A percentile compares a stretch with the other conserved stretches of the same genome.
Evolutionary conservation across 2,113 vertebrate genomes (phyloP).

Genomic region (Melanerpes aurifrons): DNA sequence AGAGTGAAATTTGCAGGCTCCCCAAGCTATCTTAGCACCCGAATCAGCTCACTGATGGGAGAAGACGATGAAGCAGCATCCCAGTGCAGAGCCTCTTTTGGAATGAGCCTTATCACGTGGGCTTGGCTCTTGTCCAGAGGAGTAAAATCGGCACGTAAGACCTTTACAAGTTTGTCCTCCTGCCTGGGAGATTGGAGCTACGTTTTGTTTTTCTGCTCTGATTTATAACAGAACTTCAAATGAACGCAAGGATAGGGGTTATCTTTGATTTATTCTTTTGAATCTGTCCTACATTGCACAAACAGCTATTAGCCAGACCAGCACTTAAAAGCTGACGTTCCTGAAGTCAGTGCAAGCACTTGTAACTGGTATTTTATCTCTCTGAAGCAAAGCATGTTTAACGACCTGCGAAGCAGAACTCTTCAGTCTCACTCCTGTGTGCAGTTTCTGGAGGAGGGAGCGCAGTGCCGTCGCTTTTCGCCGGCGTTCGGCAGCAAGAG

Average conservation of each 20-base stretch:
- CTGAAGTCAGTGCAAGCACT: too few relatives aligned
- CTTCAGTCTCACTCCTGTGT: rapidly evolving
- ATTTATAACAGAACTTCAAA: background rate
- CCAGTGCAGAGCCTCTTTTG: rapidly evolving
- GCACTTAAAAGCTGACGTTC: background rate
- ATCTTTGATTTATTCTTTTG: background rate
- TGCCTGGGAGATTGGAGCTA: rapidly evolving
- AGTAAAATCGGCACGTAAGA: background rate
- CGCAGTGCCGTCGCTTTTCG: too few relatives aligned
- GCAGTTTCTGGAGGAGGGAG: rapidly evolving
- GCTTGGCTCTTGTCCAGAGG: too few relatives aligned
- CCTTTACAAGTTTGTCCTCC: rapidly evolving
- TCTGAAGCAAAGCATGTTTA: rapidly evolving
- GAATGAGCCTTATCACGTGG: rapidly evolving
- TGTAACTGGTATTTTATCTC: too few relatives aligned
- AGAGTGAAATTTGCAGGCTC: background rate
- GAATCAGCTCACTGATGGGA: too few relatives aligned
- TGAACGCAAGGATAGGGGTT: rapidly evolving
- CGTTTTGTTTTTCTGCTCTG: background rate
- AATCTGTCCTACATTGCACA: background rate
- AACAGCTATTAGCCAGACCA: background rate
- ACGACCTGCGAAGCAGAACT: background rate
- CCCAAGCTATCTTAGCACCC: background rate
- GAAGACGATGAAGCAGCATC: rapidly evolving
- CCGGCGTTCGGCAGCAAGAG: too few relatives aligned